Base-by-base conservation (phyloP, 2,113 vertebrate species). In the Dipodomys spectabilis region DNA sequence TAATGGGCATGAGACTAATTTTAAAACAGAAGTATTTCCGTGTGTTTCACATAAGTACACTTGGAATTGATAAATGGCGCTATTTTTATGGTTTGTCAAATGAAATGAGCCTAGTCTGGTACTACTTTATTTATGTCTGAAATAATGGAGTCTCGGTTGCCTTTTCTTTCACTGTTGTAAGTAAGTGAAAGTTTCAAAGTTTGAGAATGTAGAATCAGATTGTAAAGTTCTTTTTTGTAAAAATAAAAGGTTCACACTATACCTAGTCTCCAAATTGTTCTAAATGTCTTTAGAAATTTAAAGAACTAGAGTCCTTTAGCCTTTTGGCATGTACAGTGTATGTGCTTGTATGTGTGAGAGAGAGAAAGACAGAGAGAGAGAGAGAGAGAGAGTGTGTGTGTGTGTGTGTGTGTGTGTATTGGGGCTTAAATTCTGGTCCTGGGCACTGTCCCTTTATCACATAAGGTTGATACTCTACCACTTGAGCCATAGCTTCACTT, bases 221-320 rank as follows among this genome's bases (percentile, higher is more conserved):
- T 57, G 92, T 97, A 30, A 93, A 86, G 27, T 92, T 83, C 89
- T 80, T 97, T 97, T 86, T 97, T 98, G 92, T 35, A 92, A 62
- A 96, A 98, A 98, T 98, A 97, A 98, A 98, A 94, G 25, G 90
- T 88, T 86, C 68, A 73, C 64, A 6, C 72, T 75, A 93, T 20
- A 95, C 20, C 88, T 86, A 60, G 44, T 81, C 62, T 88, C 73
- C 90, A 11, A 92, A 72, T 85, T 88, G 75, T 81, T 39, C 67
- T 93, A 30, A 92, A 67, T 94, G 9, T 9, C 86, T 93, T 7
- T 83, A 53, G 32, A 57, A 57, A 49, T 49, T 49, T 49, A 49
- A 49, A 57, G 53, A 13, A 57, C 53, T 18, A 2, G 12, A 57
- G 53, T 57, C 77, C 23, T 27, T 79, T 91, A 71, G 78, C n/a